These are phyloP conservation scores for Himalopsyche kuldschensis DNA, from an alignment of 2,888 invertebrate genomes.

Conservation along the genomic window DNA sequence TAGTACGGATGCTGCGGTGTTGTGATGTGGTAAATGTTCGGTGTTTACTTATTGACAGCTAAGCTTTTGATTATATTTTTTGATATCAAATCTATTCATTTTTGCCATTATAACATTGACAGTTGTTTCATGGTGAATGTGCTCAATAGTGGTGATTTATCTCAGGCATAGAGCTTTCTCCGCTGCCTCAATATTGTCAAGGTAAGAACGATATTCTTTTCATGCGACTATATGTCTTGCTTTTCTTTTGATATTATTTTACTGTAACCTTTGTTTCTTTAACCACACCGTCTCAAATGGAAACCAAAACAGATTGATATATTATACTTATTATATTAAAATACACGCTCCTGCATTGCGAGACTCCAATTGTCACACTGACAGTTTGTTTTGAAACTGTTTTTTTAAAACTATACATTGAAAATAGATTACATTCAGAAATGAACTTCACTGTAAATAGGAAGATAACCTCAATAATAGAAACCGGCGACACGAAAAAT, in stretches of 20 bases:
- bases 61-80: neutral
- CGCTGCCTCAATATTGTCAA: neutral
- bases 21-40: constrained; percentile 13
- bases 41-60: constrained; percentile 25
- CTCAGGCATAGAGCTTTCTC: neutral
- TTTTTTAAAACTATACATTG: neutral
- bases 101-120: neutral
- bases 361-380: neutral
- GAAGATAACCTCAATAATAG: too few species aligned
- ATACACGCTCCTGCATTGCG: neutral
- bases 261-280: too few species aligned
- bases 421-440: neutral
- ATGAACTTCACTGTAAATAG: too few species aligned
- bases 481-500: too few species aligned
- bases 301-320: too few species aligned
- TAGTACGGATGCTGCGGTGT: neutral
- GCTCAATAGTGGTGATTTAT: neutral
- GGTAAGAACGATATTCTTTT: neutral
- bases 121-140: neutral
- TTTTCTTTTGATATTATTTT: too few species aligned
- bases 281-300: too few species aligned
- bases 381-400: neutral
- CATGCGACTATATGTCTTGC: neutral
- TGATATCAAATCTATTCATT: neutral
- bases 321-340: too few species aligned